A percentile compares a stretch with the other conserved stretches of the same genome.
Evolutionary conservation across 1,140 invertebrate species (phyloP).

Genomic region (Bombus haemorrhoidalis): DNA sequence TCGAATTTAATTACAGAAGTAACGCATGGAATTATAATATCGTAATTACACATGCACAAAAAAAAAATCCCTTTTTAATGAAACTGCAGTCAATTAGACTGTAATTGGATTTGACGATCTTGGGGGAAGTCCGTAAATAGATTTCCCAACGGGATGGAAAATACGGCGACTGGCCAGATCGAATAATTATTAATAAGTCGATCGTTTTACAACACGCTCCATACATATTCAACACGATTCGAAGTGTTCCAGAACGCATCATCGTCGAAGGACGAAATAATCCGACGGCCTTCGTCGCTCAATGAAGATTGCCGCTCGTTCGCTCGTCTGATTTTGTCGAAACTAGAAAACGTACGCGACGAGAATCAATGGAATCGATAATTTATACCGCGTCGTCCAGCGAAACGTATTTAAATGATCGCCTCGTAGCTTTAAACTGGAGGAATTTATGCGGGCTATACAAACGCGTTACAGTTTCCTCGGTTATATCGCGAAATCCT

Average conservation of each 20-base stretch:
- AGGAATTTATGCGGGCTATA: conserved; percentile 31
- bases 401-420: conserved; percentile 25
- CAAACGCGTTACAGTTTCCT: conserved; percentile 14
- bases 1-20: neutral
- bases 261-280: too few species aligned
- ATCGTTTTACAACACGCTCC: too few species aligned
- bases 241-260: too few species aligned
- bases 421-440: neutral
- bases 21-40: neutral
- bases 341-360: neutral
- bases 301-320: too few species aligned
- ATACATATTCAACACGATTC: too few species aligned
- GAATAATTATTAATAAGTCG: too few species aligned
- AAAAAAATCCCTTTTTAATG: neutral
- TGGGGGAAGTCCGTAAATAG: neutral
- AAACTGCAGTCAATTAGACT: neutral
- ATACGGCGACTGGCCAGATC: too few species aligned
- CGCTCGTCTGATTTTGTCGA: too few species aligned
- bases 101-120: neutral
- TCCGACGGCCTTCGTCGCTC: too few species aligned
- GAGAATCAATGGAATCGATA: conserved; percentile 18
- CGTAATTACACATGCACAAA: neutral
- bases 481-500: conserved; percentile 43
- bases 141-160: neutral
- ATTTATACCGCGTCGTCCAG: too few species aligned